Base-by-base conservation (phyloP, 1,140 invertebrate genomes). In the Papilio helenus region DNA sequence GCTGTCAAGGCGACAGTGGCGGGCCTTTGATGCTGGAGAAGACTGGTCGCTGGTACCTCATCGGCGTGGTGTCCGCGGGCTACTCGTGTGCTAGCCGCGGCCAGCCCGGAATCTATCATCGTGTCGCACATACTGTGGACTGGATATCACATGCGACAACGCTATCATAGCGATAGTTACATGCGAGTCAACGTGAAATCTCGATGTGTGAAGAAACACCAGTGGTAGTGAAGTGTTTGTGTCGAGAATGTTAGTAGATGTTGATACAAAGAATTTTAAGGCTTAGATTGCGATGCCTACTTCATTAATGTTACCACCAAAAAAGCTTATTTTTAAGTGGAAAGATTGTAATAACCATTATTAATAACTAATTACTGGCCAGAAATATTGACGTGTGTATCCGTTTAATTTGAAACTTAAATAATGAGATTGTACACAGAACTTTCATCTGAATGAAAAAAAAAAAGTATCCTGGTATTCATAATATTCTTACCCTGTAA, bases 51-150 rank as follows among this genome's bases (percentile, higher is more conserved):
- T 99, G 98, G 98, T 98, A 97, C 88, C 95, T 99, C 26, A 87
- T 91, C 76, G 95, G 98, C 9, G 98, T 99, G 18, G 98, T 99
- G 2, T 99, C 98, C 12, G 98, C 98, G 5, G 98, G 98, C 8
- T 99, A 99, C 91, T 98, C 97, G 0, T 99, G 98, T 87, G 98
- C 98, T 1, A 98, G 98, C 87, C 95, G 97, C 16, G 98, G 98
- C 1, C 98, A 99, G 90, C 98, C 98, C 0, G 98, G 98, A 42
- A 99, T 99, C 82, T 99, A 99, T 92, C 98, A 99, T 93, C 96
- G 98, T 84, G 98, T 99, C 2, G 97, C 98, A 1, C 97, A 98
- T 91, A 99, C 98, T 1, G 98, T 98, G 7, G 98, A 99, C 89
- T 99, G 98, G 98, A 98, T 99, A 87, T 95, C 95, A 81, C 95